These are phyloP conservation scores for Parnassius mnemosyne DNA, from an alignment of 2,888 invertebrate genomes.

Conservation along the genomic window DNA sequence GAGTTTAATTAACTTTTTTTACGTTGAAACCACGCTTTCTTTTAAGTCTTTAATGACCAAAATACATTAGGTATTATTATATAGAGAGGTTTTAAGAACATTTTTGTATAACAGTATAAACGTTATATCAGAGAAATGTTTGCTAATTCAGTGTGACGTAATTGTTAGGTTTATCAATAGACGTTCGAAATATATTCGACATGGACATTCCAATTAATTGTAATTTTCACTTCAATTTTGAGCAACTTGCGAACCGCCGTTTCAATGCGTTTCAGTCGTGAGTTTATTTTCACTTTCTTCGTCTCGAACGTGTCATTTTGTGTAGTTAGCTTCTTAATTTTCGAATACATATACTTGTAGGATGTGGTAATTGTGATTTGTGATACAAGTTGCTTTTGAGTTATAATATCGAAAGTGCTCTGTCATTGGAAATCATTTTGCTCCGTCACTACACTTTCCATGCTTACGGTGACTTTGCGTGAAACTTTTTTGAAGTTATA, in stretches of 20 bases:
- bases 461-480: not conserved
- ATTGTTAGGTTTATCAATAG: not conserved
- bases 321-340: constrained; percentile 1
- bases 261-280: not conserved
- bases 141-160: not conserved
- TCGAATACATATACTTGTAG: not conserved
- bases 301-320: not conserved
- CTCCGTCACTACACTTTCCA: constrained; percentile 8
- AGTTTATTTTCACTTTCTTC: constrained; percentile 15
- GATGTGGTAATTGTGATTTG: not conserved
- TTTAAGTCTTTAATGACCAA: too few species aligned
- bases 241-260: not conserved
- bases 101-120: not conserved
- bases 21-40: too few species aligned
- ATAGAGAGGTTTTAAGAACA: too few species aligned
- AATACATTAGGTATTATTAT: too few species aligned
- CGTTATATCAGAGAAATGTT: not conserved
- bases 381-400: not conserved
- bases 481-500: too few species aligned
- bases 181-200: not conserved
- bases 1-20: too few species aligned
- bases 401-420: constrained; percentile 1
- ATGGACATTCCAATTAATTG: too few species aligned
- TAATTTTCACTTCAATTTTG: too few species aligned
- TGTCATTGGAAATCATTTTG: constrained; percentile 15